Conservation (phyloP, 1,140 invertebrate species). For the Hormaphis cornu region DNA sequence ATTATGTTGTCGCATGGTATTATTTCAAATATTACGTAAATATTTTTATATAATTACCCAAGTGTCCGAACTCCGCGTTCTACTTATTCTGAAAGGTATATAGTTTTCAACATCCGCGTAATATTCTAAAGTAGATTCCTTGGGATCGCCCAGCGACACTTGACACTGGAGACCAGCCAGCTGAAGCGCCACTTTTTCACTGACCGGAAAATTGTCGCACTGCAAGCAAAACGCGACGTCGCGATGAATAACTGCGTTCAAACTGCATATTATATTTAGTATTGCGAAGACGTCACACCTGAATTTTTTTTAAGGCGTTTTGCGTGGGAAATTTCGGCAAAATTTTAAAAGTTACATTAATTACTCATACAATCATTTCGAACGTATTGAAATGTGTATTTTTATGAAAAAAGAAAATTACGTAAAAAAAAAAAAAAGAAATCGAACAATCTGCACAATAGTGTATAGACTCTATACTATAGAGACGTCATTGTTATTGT, state of each 20-base stretch:
- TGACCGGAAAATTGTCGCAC: conserved; percentile 89
- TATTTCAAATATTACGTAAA: too few relatives aligned
- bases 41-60: conserved; percentile 52
- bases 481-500: too few relatives aligned
- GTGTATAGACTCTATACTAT: too few relatives aligned
- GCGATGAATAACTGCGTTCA: conserved; percentile 9
- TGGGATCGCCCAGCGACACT: conserved; percentile 80
- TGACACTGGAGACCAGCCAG: conserved; percentile 88
- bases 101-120: conserved; percentile 73
- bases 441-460: too few relatives aligned
- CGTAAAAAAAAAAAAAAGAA: too few relatives aligned
- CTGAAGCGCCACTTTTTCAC: conserved; percentile 87
- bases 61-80: conserved; percentile 61
- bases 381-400: too few relatives aligned
- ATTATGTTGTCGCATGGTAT: too few relatives aligned
- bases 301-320: background rate
- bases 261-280: too few relatives aligned
- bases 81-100: conserved; percentile 65
- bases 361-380: too few relatives aligned
- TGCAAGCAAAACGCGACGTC: conserved; percentile 43
- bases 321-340: too few relatives aligned
- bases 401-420: too few relatives aligned
- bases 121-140: conserved; percentile 58
- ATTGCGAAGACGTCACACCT: background rate
- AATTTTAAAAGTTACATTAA: too few relatives aligned